Base-by-base conservation (phyloP, 1,140 invertebrate genomes). In the Homarus americanus region DNA sequence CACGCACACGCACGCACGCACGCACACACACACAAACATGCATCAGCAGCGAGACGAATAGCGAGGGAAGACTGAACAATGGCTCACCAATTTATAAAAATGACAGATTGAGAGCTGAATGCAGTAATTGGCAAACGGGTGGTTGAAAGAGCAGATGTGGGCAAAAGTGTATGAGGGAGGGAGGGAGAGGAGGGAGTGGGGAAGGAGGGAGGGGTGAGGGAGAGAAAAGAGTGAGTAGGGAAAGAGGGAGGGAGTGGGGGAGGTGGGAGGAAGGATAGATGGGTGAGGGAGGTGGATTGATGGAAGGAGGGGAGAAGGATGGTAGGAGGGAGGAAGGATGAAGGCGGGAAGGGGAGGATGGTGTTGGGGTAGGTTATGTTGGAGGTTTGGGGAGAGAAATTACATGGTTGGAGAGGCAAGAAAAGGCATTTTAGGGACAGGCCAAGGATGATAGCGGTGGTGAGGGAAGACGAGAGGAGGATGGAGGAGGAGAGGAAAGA, bases 111-210 rank as follows among this genome's bases (percentile, higher is more conserved):
- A 83, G 80, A 66, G 63, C 3, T 63, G 63, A 69, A 2, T 34
- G 79, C 49, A 32, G 49, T 63, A 79, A 79, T 79, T 79, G 76
- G 38, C 28, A n/a, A n/a, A 28, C 40, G 34, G 73, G 38, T 4
- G 12, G 24, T 12, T n/a, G 32, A 20, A 15, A 15, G 41, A 28
- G 20, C 78, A 80, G 78, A 80, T 80, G 78, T 44, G 78, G 78
- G 78, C 34, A 2, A 76, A 24, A 78, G 44, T 41, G 75, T 28
- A 41, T 40, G 2, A 4, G 5, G 38, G 36, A 40, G 44, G 75
- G 75, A 63, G 53, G 53, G 20, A 20, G 58, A 24, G 58, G 3
- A 63, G 3, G 58, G 12, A 7, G 3, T 20, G 58, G 58, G 58
- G 15, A 24, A 63, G 58, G 58, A 63, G 58, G 58, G 3, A 4